phyloP scores from a whole-genome alignment of 2,888 invertebrate genomes.

The Drosophila longiperda region DNA sequence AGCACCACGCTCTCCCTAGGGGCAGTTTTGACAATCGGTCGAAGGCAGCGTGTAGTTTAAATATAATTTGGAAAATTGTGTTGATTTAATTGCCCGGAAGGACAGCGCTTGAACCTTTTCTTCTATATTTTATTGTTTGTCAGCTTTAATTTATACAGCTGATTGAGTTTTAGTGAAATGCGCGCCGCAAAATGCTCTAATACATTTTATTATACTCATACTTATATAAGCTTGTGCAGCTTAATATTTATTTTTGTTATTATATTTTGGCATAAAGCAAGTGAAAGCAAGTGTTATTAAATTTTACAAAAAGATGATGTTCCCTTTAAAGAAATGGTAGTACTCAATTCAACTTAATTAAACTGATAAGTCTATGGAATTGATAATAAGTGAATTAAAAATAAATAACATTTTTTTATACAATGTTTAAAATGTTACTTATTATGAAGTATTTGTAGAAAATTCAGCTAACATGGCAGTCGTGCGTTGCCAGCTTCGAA shows the following conservation, averaged over 20 bases:
- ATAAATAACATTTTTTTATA: background rate
- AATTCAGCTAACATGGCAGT: background rate
- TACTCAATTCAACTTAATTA: background rate
- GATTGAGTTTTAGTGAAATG: conserved; percentile 61
- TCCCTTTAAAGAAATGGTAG: background rate
- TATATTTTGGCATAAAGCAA: background rate
- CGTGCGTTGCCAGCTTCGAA: too few species aligned
- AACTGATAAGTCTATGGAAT: background rate
- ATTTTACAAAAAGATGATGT: background rate
- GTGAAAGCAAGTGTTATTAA: background rate
- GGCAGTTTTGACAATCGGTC: conserved; percentile 9
- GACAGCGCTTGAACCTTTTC: conserved; percentile 49
- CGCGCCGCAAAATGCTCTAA: conserved; percentile 40
- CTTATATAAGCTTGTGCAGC: background rate
- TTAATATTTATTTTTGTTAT: background rate
- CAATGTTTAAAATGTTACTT: background rate
- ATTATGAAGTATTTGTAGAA: background rate
- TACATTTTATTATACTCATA: conserved; percentile 9
- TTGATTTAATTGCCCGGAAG: conserved; percentile 79
- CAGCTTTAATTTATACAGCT: conserved; percentile 53
- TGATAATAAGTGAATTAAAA: background rate
- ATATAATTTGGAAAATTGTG: conserved; percentile 78
- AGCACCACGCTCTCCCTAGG: conserved; percentile 30
- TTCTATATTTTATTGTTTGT: conserved; percentile 4
- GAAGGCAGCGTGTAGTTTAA: conserved; percentile 61